Evolutionary conservation across 2,888 invertebrate genomes (phyloP).

Genomic region (Cancer borealis): DNA sequence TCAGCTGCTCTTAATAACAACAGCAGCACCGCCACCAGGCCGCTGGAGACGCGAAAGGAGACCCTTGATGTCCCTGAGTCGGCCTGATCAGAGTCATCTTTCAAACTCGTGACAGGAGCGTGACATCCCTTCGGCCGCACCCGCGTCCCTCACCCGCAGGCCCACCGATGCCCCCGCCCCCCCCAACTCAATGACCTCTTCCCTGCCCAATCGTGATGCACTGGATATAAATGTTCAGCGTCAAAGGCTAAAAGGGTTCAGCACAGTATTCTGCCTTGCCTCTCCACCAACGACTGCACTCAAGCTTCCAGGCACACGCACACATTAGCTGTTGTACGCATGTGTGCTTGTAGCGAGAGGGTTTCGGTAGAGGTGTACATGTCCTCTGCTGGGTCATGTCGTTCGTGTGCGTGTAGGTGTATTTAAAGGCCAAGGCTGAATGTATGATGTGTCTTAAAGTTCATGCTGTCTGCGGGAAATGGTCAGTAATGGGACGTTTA

Average conservation of each 20-base stretch:
- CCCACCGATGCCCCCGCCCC: neutral
- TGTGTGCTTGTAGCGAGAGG: constrained; percentile 1
- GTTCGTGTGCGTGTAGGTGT: constrained; percentile 8
- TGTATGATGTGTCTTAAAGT: constrained; percentile 27
- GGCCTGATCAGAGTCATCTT: neutral
- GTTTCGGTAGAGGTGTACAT: constrained; percentile 3
- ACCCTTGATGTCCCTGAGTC: neutral
- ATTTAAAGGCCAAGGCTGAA: constrained; percentile 32
- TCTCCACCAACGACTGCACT: constrained; percentile 6
- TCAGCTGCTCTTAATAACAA: constrained; percentile 72
- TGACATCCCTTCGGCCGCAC: constrained; percentile 5
- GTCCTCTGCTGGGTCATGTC: constrained; percentile 22
- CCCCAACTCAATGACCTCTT: constrained; percentile 4
- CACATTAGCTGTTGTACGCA: neutral
- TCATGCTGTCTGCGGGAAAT: constrained; percentile 6
- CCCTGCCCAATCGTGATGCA: neutral
- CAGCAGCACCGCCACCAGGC: constrained; percentile 50
- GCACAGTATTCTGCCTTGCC: constrained; percentile 18
- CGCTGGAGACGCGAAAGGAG: constrained; percentile 40
- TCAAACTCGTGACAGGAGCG: neutral
- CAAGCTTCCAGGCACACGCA: neutral
- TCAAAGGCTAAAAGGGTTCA: neutral
- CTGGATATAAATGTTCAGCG: neutral
- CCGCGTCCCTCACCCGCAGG: neutral
- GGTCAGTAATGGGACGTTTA: constrained; percentile 8